Conservation (phyloP, 2,888 invertebrate genomes). For the Dascillus cervinus region DNA sequence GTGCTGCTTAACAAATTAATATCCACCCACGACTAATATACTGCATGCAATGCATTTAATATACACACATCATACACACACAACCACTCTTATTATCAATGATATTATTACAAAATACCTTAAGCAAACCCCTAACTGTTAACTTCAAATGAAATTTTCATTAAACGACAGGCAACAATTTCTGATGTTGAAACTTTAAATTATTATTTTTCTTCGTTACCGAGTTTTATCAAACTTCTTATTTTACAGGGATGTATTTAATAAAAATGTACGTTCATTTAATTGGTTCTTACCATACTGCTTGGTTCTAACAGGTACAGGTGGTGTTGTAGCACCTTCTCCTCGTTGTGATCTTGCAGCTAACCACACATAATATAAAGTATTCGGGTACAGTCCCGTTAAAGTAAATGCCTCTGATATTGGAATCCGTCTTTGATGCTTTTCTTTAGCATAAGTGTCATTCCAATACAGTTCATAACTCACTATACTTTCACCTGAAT, state of each 20-base stretch:
- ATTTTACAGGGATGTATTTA: no score
- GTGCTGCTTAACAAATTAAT: conserved; percentile 42
- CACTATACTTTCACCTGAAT: conserved; percentile 86
- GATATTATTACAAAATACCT: no score
- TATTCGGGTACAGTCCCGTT: conserved; percentile 89
- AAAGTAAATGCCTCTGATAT: conserved; percentile 80
- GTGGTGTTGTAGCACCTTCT: conserved; percentile 92
- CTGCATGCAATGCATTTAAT: conserved; percentile 41
- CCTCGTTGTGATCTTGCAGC: conserved; percentile 90
- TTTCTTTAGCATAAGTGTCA: conserved; percentile 87
- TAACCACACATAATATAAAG: conserved; percentile 93
- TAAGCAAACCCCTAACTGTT: no score
- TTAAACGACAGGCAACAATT: no score
- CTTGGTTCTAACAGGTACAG: conserved; percentile 89
- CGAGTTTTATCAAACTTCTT: no score
- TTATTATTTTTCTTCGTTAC: no score
- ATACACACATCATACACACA: conserved; percentile 31
- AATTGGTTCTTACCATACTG: conserved; percentile 83
- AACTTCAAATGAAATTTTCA: no score
- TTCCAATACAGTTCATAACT: conserved; percentile 97
- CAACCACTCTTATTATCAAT: no score
- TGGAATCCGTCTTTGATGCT: conserved; percentile 76
- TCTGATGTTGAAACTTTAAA: no score
- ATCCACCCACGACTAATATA: conserved; percentile 41
- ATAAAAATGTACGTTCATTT: neutral